Evolutionary conservation across 2,888 invertebrate species (phyloP).

Genomic region (Thymelicus sylvestris): DNA sequence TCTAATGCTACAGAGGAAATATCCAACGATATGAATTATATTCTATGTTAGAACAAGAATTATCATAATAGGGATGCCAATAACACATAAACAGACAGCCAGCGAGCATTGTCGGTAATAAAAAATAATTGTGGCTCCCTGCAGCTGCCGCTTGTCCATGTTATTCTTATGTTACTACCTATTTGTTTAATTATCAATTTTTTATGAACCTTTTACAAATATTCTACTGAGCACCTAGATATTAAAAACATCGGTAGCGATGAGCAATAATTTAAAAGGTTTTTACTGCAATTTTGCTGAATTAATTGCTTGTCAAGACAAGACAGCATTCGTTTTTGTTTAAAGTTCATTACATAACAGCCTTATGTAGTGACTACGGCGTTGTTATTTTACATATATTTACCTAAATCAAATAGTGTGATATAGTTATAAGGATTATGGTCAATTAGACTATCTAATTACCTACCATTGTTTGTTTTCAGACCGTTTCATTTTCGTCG

Average conservation of each 20-base stretch:
- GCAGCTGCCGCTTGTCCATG: slow-evolving; percentile 5
- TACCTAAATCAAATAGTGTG: too few species aligned
- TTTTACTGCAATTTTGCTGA: background rate
- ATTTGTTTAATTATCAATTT: slow-evolving; percentile 5
- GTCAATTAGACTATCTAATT: too few species aligned
- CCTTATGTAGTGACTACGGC: too few species aligned
- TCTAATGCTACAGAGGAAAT: too few species aligned
- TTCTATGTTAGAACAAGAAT: background rate
- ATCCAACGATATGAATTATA: background rate
- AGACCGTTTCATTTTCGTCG: too few species aligned
- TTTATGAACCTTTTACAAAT: background rate
- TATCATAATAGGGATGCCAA: background rate
- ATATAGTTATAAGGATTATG: too few species aligned
- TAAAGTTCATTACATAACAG: background rate
- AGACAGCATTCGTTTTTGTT: background rate
- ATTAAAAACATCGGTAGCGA: background rate
- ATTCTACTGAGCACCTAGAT: background rate
- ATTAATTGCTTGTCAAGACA: background rate
- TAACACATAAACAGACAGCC: slow-evolving; percentile 4
- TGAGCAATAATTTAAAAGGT: background rate
- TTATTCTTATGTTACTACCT: slow-evolving; percentile 2
- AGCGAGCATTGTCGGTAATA: slow-evolving; percentile 7
- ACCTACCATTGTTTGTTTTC: too few species aligned
- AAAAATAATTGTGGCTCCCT: slow-evolving; percentile 19
- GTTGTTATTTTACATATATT: too few species aligned